Percentiles rank a stretch among this genome's conserved stretches.
phyloP scores from a whole-genome alignment of 2,888 invertebrate genomes.

The Thera obeliscata region DNA sequence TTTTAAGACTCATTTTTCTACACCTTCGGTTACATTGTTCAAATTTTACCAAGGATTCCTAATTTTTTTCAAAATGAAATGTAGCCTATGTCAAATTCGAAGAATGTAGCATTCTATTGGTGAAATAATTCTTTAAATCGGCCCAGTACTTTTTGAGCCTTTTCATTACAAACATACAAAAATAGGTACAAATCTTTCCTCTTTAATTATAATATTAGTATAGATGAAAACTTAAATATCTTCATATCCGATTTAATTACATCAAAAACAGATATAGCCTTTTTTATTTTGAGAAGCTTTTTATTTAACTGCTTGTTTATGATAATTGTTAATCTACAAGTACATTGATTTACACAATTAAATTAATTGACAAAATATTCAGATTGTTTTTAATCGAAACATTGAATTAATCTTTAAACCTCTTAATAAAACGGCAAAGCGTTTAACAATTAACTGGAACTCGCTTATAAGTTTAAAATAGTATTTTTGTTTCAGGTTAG shows the following conservation, averaged over 20 bases:
- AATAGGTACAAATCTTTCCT: no score
- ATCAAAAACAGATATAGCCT: background rate
- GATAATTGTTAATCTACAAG: background rate
- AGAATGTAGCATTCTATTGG: no score
- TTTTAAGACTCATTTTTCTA: no score
- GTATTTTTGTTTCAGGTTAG: background rate
- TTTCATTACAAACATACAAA: no score
- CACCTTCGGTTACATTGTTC: no score
- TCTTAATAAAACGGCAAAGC: constrained; percentile 4
- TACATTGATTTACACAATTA: background rate
- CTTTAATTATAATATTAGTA: no score
- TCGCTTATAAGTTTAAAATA: background rate
- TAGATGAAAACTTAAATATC: background rate
- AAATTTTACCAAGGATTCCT: no score
- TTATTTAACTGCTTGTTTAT: background rate
- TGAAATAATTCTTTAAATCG: no score
- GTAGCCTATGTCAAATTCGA: no score
- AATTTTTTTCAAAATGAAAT: no score
- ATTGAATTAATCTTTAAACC: constrained; percentile 1
- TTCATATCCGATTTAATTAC: background rate
- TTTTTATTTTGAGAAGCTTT: background rate
- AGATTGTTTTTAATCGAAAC: constrained; percentile 1
- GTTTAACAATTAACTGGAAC: constrained; percentile 1
- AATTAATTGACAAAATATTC: background rate
- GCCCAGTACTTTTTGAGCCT: no score